phyloP scores from a whole-genome alignment of 2,113 vertebrate species.

The Lagopus leucura region DNA sequence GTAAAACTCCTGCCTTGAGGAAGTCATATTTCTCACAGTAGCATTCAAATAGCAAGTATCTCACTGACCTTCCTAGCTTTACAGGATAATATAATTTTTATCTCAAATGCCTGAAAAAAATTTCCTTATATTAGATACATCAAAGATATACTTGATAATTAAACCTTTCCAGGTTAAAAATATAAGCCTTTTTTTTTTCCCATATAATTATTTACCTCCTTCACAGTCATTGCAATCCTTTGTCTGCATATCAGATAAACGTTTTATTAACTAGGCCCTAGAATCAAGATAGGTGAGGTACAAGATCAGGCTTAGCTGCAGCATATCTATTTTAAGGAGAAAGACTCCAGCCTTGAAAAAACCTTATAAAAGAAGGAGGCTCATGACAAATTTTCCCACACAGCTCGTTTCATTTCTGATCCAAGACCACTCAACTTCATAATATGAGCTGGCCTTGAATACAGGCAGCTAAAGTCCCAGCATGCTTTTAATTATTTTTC shows the following conservation, averaged over 20 bases:
- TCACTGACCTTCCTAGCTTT: background rate
- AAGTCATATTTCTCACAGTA: background rate
- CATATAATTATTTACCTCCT: background rate
- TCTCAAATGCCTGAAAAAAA: background rate
- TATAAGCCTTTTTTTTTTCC: background rate
- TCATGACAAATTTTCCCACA: background rate
- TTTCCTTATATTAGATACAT: background rate
- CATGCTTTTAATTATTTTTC: background rate
- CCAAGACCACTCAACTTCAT: background rate
- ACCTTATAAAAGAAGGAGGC: rapidly evolving
- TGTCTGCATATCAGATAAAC: background rate
- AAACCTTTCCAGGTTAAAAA: background rate
- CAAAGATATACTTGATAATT: background rate
- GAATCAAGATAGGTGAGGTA: background rate
- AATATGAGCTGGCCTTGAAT: background rate
- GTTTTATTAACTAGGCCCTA: background rate
- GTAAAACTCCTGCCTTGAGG: background rate
- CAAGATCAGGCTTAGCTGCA: background rate
- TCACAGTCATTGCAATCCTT: background rate
- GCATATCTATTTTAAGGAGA: rapidly evolving
- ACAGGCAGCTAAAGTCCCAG: background rate
- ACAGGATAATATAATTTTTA: background rate
- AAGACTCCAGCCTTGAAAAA: background rate
- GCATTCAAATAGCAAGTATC: background rate
- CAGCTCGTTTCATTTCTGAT: background rate